Conservation (phyloP, 1,140 invertebrate genomes). For the Drosophila sturtevanti region DNA sequence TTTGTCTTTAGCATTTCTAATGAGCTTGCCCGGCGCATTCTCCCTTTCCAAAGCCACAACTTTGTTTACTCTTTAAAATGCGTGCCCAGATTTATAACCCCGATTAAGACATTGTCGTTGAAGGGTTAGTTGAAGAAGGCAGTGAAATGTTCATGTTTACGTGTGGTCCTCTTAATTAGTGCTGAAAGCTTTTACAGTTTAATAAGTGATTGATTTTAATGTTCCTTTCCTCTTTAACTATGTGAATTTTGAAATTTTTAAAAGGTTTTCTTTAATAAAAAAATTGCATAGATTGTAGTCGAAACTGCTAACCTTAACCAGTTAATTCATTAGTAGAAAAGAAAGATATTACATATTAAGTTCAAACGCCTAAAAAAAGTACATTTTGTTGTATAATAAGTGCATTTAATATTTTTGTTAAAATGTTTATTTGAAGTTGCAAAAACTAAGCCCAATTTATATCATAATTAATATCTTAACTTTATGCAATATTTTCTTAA, state of each 20-base stretch:
- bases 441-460: too few species aligned
- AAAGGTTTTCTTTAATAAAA: too few species aligned
- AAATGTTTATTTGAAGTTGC: too few species aligned
- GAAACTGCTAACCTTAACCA: too few species aligned
- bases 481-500: too few species aligned
- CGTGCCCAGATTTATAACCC: slow-evolving; percentile 54
- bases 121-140: slow-evolving; percentile 14
- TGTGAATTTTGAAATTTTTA: neutral
- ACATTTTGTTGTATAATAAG: too few species aligned
- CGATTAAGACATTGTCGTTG: slow-evolving; percentile 53
- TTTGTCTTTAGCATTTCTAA: slow-evolving; percentile 65
- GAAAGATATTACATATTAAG: too few species aligned
- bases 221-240: neutral
- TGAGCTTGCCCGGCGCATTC: slow-evolving; percentile 25
- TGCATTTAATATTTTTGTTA: too few species aligned
- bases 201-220: slow-evolving; percentile 42
- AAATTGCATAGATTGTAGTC: too few species aligned
- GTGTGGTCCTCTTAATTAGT: slow-evolving; percentile 60
- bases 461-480: too few species aligned
- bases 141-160: slow-evolving; percentile 8
- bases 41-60: neutral
- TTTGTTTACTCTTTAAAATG: slow-evolving; percentile 56
- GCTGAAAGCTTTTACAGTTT: slow-evolving; percentile 33
- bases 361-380: too few species aligned
- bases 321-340: too few species aligned